A percentile compares a stretch with the other conserved stretches of the same genome.
Evolutionary conservation across 1,140 invertebrate species (phyloP).

Genomic region (Diachasma alloeum): DNA sequence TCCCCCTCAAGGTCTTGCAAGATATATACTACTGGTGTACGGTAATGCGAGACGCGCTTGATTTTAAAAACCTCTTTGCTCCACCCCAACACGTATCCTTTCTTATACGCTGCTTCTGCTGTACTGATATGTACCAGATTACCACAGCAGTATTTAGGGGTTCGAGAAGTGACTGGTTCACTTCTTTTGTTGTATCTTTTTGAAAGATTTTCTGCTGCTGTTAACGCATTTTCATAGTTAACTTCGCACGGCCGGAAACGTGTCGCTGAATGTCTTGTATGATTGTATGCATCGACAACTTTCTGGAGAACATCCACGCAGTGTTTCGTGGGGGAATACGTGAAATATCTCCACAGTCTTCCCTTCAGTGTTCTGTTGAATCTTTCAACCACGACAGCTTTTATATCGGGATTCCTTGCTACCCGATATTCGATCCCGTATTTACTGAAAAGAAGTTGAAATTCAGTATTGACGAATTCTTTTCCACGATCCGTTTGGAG

Average conservation of each 20-base stretch:
- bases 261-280: background rate
- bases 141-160: conserved; percentile 20
- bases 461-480: background rate
- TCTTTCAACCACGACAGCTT: background rate
- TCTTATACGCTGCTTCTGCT: conserved; percentile 3
- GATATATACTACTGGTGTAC: no score
- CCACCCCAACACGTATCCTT: conserved; percentile 20
- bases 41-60: no score
- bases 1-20: no score
- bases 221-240: no score
- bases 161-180: background rate
- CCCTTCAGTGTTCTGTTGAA: no score
- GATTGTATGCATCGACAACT: no score
- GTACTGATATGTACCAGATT: no score
- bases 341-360: no score
- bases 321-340: no score
- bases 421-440: background rate
- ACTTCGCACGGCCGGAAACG: no score
- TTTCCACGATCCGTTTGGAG: background rate
- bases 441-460: background rate
- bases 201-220: background rate
- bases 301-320: no score
- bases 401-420: no score
- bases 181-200: background rate
- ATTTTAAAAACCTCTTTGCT: background rate